These are phyloP conservation scores for Sarcophaga bullata DNA, from an alignment of 1,140 invertebrate genomes.

Conservation along the genomic window DNA sequence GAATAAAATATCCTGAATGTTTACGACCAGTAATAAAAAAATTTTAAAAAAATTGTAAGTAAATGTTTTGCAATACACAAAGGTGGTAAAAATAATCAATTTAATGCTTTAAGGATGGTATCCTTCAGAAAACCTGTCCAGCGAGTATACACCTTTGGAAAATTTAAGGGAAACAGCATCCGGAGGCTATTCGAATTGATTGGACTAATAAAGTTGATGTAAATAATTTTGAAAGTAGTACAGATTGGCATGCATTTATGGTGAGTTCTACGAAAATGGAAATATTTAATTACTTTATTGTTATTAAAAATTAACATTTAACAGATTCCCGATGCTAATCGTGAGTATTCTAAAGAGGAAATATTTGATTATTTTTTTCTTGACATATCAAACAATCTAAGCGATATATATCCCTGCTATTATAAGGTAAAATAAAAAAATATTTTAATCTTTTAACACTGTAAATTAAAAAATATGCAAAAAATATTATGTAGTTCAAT, in stretches of 20 bases:
- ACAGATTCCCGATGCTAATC: constrained; percentile 53
- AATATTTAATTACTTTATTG: not conserved
- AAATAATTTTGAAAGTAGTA: constrained; percentile 48
- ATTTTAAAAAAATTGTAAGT: constrained; percentile 55
- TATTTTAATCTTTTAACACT: not conserved
- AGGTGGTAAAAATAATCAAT: not conserved
- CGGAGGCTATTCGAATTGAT: constrained; percentile 54
- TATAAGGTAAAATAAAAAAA: constrained; percentile 51
- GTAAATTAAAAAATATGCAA: not conserved
- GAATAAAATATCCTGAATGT: constrained; percentile 50
- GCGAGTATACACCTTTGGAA: constrained; percentile 53
- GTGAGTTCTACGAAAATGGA: constrained; percentile 43
- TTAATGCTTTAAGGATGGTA: constrained; percentile 49
- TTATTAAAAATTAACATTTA: not conserved
- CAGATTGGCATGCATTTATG: constrained; percentile 58
- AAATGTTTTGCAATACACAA: not conserved
- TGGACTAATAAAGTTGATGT: constrained; percentile 47
- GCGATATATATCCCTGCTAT: constrained; percentile 60
- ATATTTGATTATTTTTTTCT: constrained; percentile 56
- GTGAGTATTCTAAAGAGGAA: constrained; percentile 48
- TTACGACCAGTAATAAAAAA: constrained; percentile 49
- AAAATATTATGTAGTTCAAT: constrained; percentile 46
- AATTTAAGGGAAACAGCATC: constrained; percentile 50
- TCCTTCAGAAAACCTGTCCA: constrained; percentile 53
- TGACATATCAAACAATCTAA: constrained; percentile 42